Conservation (phyloP, 53 echinoderm and acorn worm species). For the Glandiceps talaboti region DNA sequence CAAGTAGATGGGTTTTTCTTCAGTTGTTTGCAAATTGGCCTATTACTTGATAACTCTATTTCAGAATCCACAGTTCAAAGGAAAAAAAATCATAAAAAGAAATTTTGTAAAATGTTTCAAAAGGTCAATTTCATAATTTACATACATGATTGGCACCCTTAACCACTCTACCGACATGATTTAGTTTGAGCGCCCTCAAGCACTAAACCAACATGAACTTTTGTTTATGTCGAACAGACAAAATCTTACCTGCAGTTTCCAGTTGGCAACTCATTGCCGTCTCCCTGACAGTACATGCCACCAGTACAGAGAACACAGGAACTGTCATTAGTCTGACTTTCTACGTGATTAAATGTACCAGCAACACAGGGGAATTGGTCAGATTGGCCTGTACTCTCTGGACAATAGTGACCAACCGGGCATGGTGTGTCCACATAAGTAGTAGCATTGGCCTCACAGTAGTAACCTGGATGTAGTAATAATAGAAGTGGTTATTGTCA, state of each 20-base stretch:
- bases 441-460: slow-evolving; percentile 75
- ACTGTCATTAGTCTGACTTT: slow-evolving; percentile 46
- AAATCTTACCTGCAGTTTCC: slow-evolving; percentile 94
- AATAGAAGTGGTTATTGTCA: no score
- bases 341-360: slow-evolving; percentile 66
- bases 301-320: slow-evolving; percentile 68
- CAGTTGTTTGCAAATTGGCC: not conserved
- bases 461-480: slow-evolving; percentile 28
- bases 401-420: slow-evolving; percentile 83
- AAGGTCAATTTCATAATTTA: no score
- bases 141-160: no score
- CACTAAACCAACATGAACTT: no score
- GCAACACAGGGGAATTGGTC: slow-evolving; percentile 69
- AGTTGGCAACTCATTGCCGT: slow-evolving; percentile 74
- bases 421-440: slow-evolving; percentile 57
- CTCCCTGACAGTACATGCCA: slow-evolving; percentile 85
- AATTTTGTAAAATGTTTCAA: not conserved
- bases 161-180: no score
- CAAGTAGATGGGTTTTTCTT: no score
- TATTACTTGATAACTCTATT: not conserved
- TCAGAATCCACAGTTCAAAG: not conserved
- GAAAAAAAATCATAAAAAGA: not conserved
- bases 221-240: no score
- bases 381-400: slow-evolving; percentile 49
- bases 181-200: no score